A percentile compares a stretch with the other conserved stretches of the same genome.
Conservation (phyloP, 2,797 vertebrate species). For the Octomys mimax region DNA sequence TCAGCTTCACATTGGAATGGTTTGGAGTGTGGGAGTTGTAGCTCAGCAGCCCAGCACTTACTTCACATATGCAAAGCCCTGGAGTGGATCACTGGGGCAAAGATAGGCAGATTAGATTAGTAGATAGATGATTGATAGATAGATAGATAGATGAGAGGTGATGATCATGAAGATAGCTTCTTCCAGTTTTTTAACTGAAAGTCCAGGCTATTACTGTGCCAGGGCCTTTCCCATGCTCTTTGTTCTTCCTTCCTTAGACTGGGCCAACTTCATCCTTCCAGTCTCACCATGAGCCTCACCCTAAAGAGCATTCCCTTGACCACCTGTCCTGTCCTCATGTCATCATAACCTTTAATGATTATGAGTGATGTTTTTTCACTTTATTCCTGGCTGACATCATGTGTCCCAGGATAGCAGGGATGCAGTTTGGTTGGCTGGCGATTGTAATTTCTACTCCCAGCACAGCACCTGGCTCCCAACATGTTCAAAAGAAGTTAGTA, state of each 20-base stretch:
- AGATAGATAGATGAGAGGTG: background rate
- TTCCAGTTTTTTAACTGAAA: background rate
- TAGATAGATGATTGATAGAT: background rate
- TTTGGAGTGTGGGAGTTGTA: background rate
- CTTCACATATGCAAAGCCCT: too few relatives aligned
- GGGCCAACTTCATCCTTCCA: background rate
- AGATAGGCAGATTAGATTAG: background rate
- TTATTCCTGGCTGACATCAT: background rate
- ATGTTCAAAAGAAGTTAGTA: background rate
- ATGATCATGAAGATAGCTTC: background rate
- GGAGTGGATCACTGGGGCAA: too few relatives aligned
- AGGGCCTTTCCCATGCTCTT: background rate
- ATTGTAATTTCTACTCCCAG: background rate
- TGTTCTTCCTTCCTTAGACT: background rate
- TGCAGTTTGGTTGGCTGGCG: background rate
- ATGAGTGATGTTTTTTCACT: background rate
- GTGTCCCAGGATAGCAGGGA: too few relatives aligned
- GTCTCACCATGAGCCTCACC: background rate
- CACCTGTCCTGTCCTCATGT: background rate
- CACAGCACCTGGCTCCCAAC: background rate
- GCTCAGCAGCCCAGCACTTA: too few relatives aligned
- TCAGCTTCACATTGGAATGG: background rate
- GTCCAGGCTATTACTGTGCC: background rate
- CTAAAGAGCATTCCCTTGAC: background rate
- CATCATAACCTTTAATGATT: background rate